A percentile compares a stretch with the other conserved stretches of the same genome.
phyloP scores from a whole-genome alignment of 2,113 vertebrate genomes.

The Anseranas semipalmata region DNA sequence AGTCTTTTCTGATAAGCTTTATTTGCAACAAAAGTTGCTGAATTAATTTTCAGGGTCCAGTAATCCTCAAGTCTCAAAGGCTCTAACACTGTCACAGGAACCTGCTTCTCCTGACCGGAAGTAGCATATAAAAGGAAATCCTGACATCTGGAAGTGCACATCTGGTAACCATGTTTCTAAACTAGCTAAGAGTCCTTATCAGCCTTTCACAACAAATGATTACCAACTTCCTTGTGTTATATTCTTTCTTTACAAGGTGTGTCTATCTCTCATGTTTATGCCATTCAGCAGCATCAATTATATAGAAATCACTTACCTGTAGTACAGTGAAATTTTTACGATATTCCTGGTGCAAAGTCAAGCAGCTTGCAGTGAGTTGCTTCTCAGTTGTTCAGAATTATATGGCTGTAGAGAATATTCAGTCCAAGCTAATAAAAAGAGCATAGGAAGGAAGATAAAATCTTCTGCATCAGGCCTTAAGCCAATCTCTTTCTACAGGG shows the following conservation, averaged over 20 bases:
- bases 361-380: not conserved
- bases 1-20: not conserved
- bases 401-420: not conserved
- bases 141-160: conserved; percentile 64
- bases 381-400: not conserved
- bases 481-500: not conserved
- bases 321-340: not conserved
- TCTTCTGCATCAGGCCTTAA: not conserved
- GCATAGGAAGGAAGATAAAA: not conserved
- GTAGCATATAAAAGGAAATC: conserved; percentile 55
- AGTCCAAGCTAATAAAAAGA: conserved; percentile 20
- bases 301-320: not conserved
- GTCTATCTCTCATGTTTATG: not conserved
- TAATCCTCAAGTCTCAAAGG: not conserved
- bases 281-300: not conserved
- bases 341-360: not conserved
- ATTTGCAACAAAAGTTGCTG: not conserved
- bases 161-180: conserved; percentile 54
- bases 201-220: conserved; percentile 33
- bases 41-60: not conserved
- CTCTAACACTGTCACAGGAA: not conserved
- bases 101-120: not conserved
- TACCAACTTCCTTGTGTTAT: conserved; percentile 11
- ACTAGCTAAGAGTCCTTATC: conserved; percentile 16
- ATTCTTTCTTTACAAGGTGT: conserved; percentile 27